Percentiles rank a stretch among this genome's conserved stretches.
These are phyloP conservation scores for Nycticebus coucang DNA, from an alignment of 2,113 vertebrate species.

Conservation along the genomic window DNA sequence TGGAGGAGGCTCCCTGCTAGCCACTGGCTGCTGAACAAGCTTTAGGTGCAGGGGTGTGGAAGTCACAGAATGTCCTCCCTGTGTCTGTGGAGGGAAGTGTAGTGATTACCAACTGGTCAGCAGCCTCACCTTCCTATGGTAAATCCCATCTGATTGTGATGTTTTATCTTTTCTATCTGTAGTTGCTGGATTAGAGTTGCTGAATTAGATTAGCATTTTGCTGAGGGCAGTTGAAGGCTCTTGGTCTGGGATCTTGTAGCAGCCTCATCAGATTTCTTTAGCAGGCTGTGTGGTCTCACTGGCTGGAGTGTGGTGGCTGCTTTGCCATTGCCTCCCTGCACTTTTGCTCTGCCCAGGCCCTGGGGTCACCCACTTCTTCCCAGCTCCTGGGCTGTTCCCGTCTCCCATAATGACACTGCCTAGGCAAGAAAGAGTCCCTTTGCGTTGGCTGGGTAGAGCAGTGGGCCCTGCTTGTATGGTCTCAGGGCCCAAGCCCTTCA, in stretches of 20 bases:
- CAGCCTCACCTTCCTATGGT: neutral
- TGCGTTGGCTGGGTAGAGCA: neutral
- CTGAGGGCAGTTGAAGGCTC: neutral
- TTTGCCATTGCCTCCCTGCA: neutral
- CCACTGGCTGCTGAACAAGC: neutral
- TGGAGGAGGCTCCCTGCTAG: neutral
- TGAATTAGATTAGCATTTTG: neutral
- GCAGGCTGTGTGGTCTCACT: neutral
- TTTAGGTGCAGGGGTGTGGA: neutral
- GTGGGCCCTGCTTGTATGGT: neutral
- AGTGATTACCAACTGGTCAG: neutral
- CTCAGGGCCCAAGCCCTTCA: neutral
- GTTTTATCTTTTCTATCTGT: neutral
- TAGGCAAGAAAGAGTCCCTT: neutral
- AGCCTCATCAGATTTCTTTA: neutral
- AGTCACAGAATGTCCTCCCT: neutral
- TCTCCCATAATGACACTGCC: neutral
- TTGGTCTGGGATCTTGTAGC: neutral
- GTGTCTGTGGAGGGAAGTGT: neutral
- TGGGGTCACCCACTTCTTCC: rapidly evolving
- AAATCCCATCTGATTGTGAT: neutral
- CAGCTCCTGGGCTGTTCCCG: neutral
- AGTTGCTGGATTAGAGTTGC: neutral
- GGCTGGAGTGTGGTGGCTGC: neutral
- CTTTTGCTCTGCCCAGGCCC: no score